A percentile compares a stretch with the other conserved stretches of the same genome.
Evolutionary conservation across 2,113 vertebrate genomes (phyloP).

Genomic region (Stercorarius parasiticus): DNA sequence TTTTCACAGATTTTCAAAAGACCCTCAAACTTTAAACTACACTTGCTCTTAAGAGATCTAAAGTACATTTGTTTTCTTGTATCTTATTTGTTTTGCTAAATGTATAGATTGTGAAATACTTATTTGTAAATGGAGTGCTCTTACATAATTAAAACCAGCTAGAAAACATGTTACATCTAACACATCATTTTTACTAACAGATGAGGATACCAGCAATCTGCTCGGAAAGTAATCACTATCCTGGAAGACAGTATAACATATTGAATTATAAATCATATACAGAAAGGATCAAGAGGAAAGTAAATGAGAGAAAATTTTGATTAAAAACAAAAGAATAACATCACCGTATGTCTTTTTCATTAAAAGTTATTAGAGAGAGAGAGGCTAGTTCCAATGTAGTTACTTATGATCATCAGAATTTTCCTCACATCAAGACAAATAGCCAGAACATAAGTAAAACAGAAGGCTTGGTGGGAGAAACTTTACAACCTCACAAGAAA

Average conservation of each 20-base stretch:
- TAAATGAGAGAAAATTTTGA: background rate
- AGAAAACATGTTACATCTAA: background rate
- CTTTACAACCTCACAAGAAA: background rate
- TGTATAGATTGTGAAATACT: background rate
- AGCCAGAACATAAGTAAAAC: background rate
- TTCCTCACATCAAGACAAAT: background rate
- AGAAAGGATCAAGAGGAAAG: background rate
- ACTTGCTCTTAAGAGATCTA: background rate
- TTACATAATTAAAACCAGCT: background rate
- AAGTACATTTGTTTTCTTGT: background rate
- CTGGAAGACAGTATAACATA: background rate
- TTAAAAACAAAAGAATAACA: background rate
- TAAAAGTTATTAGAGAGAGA: background rate
- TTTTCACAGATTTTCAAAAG: background rate
- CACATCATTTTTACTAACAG: background rate
- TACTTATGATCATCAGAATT: background rate
- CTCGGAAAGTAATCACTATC: background rate
- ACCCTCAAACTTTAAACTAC: background rate
- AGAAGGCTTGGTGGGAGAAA: background rate
- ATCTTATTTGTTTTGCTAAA: background rate
- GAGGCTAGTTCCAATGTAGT: background rate
- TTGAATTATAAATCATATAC: background rate
- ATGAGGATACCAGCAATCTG: background rate
- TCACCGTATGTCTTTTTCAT: background rate
- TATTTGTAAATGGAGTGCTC: background rate